These are phyloP conservation scores for Sitophilus oryzae DNA, from an alignment of 1,140 invertebrate genomes.

Conservation along the genomic window DNA sequence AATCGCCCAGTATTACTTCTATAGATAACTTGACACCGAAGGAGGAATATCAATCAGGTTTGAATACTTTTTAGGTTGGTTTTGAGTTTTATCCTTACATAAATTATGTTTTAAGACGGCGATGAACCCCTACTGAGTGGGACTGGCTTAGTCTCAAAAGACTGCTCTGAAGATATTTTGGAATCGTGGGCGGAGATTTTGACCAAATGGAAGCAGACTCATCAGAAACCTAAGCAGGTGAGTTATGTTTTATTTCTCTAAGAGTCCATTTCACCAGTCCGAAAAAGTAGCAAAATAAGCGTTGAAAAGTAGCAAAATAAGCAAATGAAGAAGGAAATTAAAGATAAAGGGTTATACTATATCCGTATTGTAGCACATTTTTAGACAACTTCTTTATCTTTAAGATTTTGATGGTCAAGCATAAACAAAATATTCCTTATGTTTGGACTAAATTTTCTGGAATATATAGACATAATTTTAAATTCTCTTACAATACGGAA, in stretches of 20 bases:
- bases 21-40: conserved; percentile 70
- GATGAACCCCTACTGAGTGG: conserved; percentile 96
- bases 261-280: background rate
- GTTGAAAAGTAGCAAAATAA: too few relatives aligned
- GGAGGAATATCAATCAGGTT: conserved; percentile 75
- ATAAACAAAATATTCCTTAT: too few relatives aligned
- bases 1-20: conserved; percentile 65
- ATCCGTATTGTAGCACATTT: too few relatives aligned
- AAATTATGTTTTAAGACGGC: conserved; percentile 55
- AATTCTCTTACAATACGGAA: too few relatives aligned
- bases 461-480: too few relatives aligned
- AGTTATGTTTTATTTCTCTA: background rate
- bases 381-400: too few relatives aligned
- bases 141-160: conserved; percentile 92
- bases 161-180: conserved; percentile 87
- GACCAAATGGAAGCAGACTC: conserved; percentile 69
- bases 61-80: background rate
- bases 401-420: too few relatives aligned
- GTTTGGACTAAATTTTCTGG: too few relatives aligned
- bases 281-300: too few relatives aligned
- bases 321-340: too few relatives aligned
- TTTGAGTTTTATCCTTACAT: conserved; percentile 1
- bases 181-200: conserved; percentile 90
- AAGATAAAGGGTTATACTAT: too few relatives aligned
- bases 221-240: conserved; percentile 64